These are phyloP conservation scores for Pollachius pollachius DNA, from an alignment of 2,113 vertebrate species.

Conservation along the genomic window DNA sequence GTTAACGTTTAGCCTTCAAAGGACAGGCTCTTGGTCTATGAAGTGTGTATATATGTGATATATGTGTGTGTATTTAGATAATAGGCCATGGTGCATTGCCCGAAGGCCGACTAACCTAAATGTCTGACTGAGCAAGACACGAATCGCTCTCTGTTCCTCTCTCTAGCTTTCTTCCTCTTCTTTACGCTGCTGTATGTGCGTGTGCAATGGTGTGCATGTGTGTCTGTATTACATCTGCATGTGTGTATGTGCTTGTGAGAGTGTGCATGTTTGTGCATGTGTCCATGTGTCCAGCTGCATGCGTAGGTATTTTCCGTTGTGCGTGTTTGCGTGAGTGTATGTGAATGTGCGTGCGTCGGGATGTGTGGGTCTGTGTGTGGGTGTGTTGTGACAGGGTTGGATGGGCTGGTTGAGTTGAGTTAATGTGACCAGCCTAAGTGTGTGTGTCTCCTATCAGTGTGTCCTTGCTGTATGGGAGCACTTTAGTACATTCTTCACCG, in stretches of 20 bases:
- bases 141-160: not conserved
- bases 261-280: not conserved
- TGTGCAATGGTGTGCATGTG: not conserved
- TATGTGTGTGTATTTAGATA: no score
- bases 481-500: slow-evolving; percentile 54
- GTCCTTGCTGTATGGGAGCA: slow-evolving; percentile 66
- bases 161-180: slow-evolving; percentile 10
- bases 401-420: slow-evolving; percentile 51
- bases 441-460: slow-evolving; percentile 71
- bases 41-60: no score
- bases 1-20: no score
- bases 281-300: not conserved
- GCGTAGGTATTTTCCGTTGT: not conserved
- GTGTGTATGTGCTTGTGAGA: no score
- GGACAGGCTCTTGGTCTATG: no score
- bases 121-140: slow-evolving; percentile 12
- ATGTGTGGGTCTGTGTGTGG: slow-evolving; percentile 30
- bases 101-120: slow-evolving; percentile 30
- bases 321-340: not conserved
- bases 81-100: not conserved
- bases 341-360: not conserved
- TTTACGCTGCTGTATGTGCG: not conserved
- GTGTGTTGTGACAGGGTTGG: slow-evolving; percentile 34
- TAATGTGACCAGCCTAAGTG: slow-evolving; percentile 66
- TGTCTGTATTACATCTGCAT: not conserved